Evolutionary conservation across 2,113 vertebrate species (phyloP).

Genomic region (Cavia aperea): DNA sequence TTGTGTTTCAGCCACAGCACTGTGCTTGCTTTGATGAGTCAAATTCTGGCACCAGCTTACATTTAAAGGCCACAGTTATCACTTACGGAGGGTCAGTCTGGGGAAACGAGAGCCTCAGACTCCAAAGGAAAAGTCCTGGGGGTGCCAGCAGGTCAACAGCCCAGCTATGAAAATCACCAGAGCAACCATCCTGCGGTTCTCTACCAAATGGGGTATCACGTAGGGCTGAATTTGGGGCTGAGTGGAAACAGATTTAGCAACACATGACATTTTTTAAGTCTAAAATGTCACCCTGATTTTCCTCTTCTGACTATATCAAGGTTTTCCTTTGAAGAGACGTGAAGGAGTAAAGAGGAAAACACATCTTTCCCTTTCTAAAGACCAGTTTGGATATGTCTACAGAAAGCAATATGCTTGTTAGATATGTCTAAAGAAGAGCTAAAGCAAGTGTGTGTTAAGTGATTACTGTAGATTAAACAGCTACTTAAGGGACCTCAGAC

Average conservation of each 20-base stretch:
- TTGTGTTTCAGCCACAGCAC: background rate
- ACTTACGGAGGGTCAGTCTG: background rate
- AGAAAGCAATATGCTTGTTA: background rate
- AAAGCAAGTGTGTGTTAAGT: background rate
- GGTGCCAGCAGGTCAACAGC: background rate
- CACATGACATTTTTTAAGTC: background rate
- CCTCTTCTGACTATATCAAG: background rate
- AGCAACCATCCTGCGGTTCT: background rate
- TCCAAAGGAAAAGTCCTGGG: background rate
- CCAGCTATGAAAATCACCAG: no score
- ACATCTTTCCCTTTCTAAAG: background rate
- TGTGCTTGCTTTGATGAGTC: background rate
- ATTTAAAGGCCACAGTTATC: background rate
- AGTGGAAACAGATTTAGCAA: background rate
- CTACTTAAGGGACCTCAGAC: background rate
- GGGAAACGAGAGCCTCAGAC: background rate
- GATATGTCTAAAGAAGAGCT: background rate
- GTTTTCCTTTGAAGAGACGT: background rate
- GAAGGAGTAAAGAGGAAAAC: background rate
- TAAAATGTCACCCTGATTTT: background rate
- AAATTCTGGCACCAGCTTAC: background rate
- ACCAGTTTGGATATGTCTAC: background rate
- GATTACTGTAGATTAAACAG: no score
- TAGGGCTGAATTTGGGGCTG: background rate
- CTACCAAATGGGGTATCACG: fast-evolving